Evolutionary conservation across 2,888 invertebrate species (phyloP).

Genomic region (Acronicta aceris): DNA sequence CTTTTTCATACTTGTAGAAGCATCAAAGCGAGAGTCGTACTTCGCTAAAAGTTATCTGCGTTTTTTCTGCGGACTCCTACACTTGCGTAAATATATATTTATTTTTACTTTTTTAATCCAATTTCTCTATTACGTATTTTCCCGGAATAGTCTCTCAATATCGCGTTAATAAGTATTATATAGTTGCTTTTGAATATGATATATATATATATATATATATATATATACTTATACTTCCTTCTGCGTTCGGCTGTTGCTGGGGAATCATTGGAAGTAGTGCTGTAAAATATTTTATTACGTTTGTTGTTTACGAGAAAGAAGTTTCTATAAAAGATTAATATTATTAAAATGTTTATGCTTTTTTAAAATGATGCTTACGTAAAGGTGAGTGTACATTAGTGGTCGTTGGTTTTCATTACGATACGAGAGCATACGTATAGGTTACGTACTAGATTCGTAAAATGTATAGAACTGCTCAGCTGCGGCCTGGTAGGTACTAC

Average conservation of each 20-base stretch:
- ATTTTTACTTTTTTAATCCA: constrained; percentile 63
- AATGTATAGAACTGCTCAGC: constrained; percentile 36
- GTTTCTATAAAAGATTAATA: constrained; percentile 20
- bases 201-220: too few relatives aligned
- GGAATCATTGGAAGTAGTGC: constrained; percentile 14
- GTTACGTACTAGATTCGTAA: constrained; percentile 17
- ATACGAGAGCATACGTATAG: constrained; percentile 13
- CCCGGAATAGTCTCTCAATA: constrained; percentile 20
- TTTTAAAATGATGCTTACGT: constrained; percentile 25
- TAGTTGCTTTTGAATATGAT: constrained; percentile 29
- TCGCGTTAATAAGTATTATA: constrained; percentile 10
- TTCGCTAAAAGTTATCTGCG: constrained; percentile 73
- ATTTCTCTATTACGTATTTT: constrained; percentile 60
- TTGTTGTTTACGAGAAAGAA: constrained; percentile 12
- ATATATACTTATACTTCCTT: not conserved
- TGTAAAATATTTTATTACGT: constrained; percentile 11
- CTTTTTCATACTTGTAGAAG: constrained; percentile 78
- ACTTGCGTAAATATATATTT: constrained; percentile 68
- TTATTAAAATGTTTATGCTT: constrained; percentile 26
- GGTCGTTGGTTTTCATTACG: constrained; percentile 35
- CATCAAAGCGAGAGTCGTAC: constrained; percentile 78
- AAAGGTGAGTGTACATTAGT: constrained; percentile 39
- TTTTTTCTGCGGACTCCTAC: constrained; percentile 63
- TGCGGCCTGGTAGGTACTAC: constrained; percentile 23
- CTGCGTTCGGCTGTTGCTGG: constrained; percentile 5